A percentile compares a stretch with the other conserved stretches of the same genome.
Evolutionary conservation across 2,113 vertebrate genomes (phyloP).

Genomic region (Microcebus tavaratra): DNA sequence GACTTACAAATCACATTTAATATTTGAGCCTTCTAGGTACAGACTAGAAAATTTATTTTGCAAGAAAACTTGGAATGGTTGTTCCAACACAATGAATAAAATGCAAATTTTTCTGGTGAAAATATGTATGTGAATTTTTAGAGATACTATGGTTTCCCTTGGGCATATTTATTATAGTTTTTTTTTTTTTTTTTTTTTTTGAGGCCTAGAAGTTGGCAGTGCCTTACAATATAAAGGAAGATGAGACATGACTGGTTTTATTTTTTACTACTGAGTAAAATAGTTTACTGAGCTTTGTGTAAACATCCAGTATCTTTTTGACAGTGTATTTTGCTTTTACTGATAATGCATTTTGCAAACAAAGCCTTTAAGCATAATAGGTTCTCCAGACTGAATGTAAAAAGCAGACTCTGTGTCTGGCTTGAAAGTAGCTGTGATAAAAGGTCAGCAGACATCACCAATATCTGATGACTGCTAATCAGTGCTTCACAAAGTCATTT

Average conservation of each 20-base stretch:
- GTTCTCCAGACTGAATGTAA: not conserved
- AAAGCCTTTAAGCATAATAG: slow-evolving; percentile 56
- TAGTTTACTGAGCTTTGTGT: slow-evolving; percentile 52
- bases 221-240: not conserved
- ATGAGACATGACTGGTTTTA: slow-evolving; percentile 36
- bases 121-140: slow-evolving; percentile 26
- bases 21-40: not conserved
- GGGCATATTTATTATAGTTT: not conserved
- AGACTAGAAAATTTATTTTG: slow-evolving; percentile 33
- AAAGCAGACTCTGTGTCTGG: not conserved
- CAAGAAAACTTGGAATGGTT: slow-evolving; percentile 17
- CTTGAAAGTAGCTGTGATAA: not conserved
- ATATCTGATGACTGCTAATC: slow-evolving; percentile 20
- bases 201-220: slow-evolving; percentile 20
- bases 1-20: slow-evolving; percentile 6
- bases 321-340: slow-evolving; percentile 47
- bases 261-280: slow-evolving; percentile 53
- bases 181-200: not conserved
- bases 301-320: slow-evolving; percentile 37
- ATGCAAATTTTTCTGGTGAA: slow-evolving; percentile 33
- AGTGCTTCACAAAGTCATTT: not conserved
- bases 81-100: slow-evolving; percentile 42
- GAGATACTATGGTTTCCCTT: not conserved
- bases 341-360: slow-evolving; percentile 63
- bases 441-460: slow-evolving; percentile 12